Conservation (phyloP, 2,888 invertebrate species). For the Cheilosia vulpina region DNA sequence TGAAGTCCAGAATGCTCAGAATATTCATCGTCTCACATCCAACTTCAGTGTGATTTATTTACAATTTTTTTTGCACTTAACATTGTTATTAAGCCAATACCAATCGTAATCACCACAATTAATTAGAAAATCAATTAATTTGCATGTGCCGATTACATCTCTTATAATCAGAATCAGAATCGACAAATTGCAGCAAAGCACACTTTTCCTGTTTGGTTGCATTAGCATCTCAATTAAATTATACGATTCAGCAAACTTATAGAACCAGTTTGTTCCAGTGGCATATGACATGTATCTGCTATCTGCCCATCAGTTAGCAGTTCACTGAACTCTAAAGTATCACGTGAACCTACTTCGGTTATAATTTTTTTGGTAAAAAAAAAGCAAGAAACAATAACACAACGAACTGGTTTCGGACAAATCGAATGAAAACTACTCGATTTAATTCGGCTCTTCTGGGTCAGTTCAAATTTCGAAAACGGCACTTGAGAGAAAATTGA, state of each 20-base stretch:
- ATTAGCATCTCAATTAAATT: background rate
- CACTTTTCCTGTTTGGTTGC: background rate
- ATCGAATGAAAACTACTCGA: slow-evolving; percentile 1
- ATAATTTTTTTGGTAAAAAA: background rate
- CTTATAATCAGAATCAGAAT: background rate
- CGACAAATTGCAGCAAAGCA: background rate
- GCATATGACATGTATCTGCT: too few relatives aligned
- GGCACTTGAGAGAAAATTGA: background rate
- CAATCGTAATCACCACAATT: background rate
- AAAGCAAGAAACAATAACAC: background rate
- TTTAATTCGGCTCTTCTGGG: slow-evolving; percentile 39
- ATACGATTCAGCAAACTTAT: too few relatives aligned
- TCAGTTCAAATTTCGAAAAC: slow-evolving; percentile 16
- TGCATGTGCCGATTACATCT: background rate
- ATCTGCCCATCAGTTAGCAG: background rate
- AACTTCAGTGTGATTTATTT: too few relatives aligned
- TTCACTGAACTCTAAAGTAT: slow-evolving; percentile 15
- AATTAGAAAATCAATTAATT: slow-evolving; percentile 16
- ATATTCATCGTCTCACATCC: too few relatives aligned
- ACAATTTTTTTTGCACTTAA: background rate
- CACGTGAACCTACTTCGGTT: slow-evolving; percentile 2
- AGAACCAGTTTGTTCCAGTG: too few relatives aligned
- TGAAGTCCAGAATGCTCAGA: too few relatives aligned
- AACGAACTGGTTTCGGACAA: slow-evolving; percentile 1
- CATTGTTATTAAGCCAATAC: background rate